Conservation (phyloP, 2,113 vertebrate species). For the Notarius lentiginosus region DNA sequence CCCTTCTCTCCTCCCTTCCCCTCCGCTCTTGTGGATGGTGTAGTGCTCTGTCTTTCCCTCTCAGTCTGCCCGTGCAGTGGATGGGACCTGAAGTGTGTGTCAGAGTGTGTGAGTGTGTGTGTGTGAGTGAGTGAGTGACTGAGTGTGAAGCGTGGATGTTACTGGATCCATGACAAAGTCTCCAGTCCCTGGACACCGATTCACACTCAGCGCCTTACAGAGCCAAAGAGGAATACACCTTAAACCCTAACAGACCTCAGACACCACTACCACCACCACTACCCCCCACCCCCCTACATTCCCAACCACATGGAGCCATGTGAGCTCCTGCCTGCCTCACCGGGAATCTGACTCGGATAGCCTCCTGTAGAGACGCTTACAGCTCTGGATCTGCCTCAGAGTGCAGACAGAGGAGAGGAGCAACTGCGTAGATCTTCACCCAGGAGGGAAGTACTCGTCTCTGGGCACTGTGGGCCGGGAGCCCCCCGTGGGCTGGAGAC, state of each 20-base stretch:
- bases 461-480: conserved; percentile 66
- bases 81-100: conserved; percentile 73
- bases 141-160: conserved; percentile 54
- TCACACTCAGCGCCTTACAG: conserved; percentile 28
- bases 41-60: conserved; percentile 52
- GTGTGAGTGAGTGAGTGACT: conserved; percentile 60
- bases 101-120: conserved; percentile 64
- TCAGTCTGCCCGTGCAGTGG: conserved; percentile 67
- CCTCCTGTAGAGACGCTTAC: conserved; percentile 56
- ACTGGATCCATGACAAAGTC: conserved; percentile 46
- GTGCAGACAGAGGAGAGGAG: conserved; percentile 41
- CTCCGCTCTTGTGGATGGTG: conserved; percentile 62
- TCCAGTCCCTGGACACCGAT: conserved; percentile 54
- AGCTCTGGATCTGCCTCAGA: conserved; percentile 43
- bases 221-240: conserved; percentile 54
- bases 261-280: not conserved
- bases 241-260: conserved; percentile 32
- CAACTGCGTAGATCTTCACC: conserved; percentile 54
- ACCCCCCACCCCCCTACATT: conserved; percentile 55
- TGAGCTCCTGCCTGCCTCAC: conserved; percentile 65
- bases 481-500: conserved; percentile 73
- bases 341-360: conserved; percentile 63
- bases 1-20: conserved; percentile 64
- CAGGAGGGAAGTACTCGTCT: conserved; percentile 59
- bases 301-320: conserved; percentile 73